phyloP scores from a whole-genome alignment of 2,888 invertebrate species.

The Lingula anatina region DNA sequence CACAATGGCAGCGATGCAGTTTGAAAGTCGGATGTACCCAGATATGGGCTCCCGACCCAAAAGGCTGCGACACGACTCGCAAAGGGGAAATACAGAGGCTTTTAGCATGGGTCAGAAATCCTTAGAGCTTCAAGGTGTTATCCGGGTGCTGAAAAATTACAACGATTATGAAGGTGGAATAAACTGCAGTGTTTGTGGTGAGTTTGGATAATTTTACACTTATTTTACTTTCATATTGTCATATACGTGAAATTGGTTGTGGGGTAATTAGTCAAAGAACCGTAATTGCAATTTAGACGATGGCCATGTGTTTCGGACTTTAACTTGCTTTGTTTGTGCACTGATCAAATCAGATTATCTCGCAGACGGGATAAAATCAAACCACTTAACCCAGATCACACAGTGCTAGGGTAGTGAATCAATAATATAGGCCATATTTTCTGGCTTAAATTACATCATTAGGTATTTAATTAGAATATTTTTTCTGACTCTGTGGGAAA shows the following conservation, averaged over 20 bases:
- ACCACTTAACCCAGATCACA: too few relatives aligned
- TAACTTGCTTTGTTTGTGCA: too few relatives aligned
- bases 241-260: too few relatives aligned
- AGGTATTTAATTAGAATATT: too few relatives aligned
- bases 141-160: slow-evolving; percentile 25
- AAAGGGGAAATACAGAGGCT: slow-evolving; percentile 20
- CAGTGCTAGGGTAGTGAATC: too few relatives aligned
- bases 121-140: slow-evolving; percentile 28
- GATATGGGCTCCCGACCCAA: slow-evolving; percentile 17
- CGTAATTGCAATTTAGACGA: too few relatives aligned
- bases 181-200: slow-evolving; percentile 39
- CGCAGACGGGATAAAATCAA: too few relatives aligned
- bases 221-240: background rate
- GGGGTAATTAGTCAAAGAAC: too few relatives aligned
- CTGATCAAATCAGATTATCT: background rate
- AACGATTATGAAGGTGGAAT: slow-evolving; percentile 37
- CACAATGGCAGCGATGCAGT: slow-evolving; percentile 16
- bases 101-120: slow-evolving; percentile 19
- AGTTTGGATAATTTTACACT: slow-evolving; percentile 7
- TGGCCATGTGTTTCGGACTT: too few relatives aligned
- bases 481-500: too few relatives aligned
- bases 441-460: too few relatives aligned
- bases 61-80: slow-evolving; percentile 16
- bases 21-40: slow-evolving; percentile 8
- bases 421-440: too few relatives aligned